Evolutionary conservation across 2,888 invertebrate genomes (phyloP), one percentile per base, ranked within the genome.

Genomic region (Spisula solida): DNA sequence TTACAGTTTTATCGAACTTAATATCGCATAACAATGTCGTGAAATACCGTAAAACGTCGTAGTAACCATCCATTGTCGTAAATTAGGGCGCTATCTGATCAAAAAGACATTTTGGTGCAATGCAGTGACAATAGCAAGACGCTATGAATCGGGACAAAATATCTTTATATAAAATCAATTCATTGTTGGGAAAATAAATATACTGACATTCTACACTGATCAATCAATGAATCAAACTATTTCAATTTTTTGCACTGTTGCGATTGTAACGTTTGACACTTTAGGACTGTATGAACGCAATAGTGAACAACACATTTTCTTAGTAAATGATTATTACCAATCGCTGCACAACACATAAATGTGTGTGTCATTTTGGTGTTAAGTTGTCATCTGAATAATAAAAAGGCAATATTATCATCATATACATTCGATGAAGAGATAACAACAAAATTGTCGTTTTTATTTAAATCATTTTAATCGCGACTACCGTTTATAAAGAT

Each of bases 11-110:
- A 66, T 66, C 60, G 25, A 66, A 66, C 60, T 66, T 66, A 66
- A 66, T 66, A 66, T 66, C 60, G 60, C 60, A 66, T 66, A 66
- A 66, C 60, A 66, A 25, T 66, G 60, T 66, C 60, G 60, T 66
- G 60, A 66, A 66, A 66, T 66, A 66, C 60, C 60, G 60, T 66
- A 66, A 66, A 66, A 66, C 60, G 60, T 66, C 60, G 25, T 66
- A n/a, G 10, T n/a, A 66, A 66, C 60, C 20, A n/a, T 25, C 60
- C 60, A 66, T 66, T 66, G 60, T 66, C 60, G 25, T 66, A 66
- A 66, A 66, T 66, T 66, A 1, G 25, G 8, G n/a, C 60, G 20
- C n/a, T 66, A 66, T 66, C 60, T 66, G 60, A 66, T 66, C 25
- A 66, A 66, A 25, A 66, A 66, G 60, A 66, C 8, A 66, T 25